Evolutionary conservation across 2,113 vertebrate genomes (phyloP), one percentile per base, ranked within the genome.

Genomic region (Muntiacus muntjak): DNA sequence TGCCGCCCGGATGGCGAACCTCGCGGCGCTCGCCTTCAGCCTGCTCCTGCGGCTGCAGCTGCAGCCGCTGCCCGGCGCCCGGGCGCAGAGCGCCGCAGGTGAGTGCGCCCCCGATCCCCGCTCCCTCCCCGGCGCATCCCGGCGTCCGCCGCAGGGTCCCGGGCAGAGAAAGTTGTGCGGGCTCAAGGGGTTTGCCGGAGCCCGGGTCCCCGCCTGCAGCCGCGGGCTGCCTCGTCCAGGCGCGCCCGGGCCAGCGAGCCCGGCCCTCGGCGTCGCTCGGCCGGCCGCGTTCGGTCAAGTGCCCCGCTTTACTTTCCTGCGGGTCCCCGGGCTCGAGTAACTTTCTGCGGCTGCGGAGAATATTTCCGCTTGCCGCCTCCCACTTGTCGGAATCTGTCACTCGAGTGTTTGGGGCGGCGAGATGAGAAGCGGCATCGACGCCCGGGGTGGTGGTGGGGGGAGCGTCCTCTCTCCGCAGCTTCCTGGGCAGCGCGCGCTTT

Each of bases 51-150:
- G 91, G 89, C 94, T 98, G 93, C 98, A 98, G 81, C 98, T 98
- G 97, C 98, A 98, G 89, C 98, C 98, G 58, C 96, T 99, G 98
- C 97, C 98, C 87, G 97, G 87, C 89, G 98, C 97, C 96, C n/a
- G 97, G 40, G 99, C 99, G 40, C 99, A 99, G 97, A 98, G 98
- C 95, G 99, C 99, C 96, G 98, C 99, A 99, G 99, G 99, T 99
- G 98, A 99, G 99, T 97, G 95, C 81, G 64, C 57, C 89, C 43
- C 43, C 25, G 45, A 79, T 9, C 6, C 78, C 7, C 33, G 58
- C n/a, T 26, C 28, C 55, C 23, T 14, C 28, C 33, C 23, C 12
- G 17, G 55, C 0, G 40, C 60, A 28, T 28, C 14, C 84, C 2
- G 23, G 6, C n/a, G 7, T 7, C 81, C 8, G 45, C 62, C 54